Evolutionary conservation across 2,888 invertebrate species (phyloP), one percentile per base, ranked within the genome.

Genomic region (Brenthis ino): DNA sequence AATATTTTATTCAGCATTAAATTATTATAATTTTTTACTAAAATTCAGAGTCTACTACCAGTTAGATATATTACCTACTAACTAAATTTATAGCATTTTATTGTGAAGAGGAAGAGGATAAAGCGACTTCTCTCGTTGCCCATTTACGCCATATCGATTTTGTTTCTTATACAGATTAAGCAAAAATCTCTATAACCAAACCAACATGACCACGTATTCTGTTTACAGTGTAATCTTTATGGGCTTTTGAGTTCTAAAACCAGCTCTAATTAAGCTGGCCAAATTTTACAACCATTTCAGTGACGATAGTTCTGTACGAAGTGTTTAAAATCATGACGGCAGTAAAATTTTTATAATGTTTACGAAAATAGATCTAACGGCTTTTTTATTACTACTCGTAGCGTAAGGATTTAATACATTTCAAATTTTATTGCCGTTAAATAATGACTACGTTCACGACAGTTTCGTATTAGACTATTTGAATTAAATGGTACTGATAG

Each of bases 351-450:
- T 75, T 76, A 76, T 74, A 73, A 67, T 68, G 66, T 65, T 64
- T 57, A 74, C 76, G 57, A 71, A 75, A 77, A 77, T 78, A 77
- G 76, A 78, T 69, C 71, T 68, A 70, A 70, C 65, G 72, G 56
- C 66, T 64, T 67, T 76, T 78, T 78, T 77, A 77, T 73, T 75
- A 71, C 70, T 64, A 67, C 68, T 71, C 71, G 65, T 68, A 68
- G 69, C 67, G 67, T 66, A 70, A 75, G 74, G 75, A 73, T 71
- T 73, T 67, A 69, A 70, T 72, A 69, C 70, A 72, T 70, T 69
- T 67, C 28, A 50, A 66, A 48, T 68, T 71, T 73, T 71, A 69
- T 68, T 56, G 24, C 65, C 11, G 24, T 53, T 57, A 58, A 63
- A 69, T 66, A 69, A 67, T 54, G 65, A 69, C 67, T 64, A 47